A percentile compares a stretch with the other conserved stretches of the same genome.
Evolutionary conservation across 1,140 invertebrate genomes (phyloP).

Genomic region (Halesus radiatus): DNA sequence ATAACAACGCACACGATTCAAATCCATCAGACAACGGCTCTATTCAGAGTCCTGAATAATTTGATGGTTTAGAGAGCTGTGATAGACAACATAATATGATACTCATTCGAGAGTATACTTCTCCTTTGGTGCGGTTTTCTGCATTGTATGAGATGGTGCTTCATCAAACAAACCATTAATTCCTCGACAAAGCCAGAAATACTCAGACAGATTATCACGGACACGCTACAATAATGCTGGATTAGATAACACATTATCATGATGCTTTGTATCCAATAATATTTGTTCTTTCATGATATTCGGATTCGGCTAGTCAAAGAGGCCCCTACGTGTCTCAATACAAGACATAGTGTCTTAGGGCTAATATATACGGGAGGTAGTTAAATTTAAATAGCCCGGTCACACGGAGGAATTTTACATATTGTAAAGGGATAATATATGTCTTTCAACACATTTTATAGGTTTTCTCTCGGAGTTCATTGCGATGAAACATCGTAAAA

Average conservation of each 20-base stretch:
- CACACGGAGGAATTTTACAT: constrained; percentile 9
- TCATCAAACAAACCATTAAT: constrained; percentile 48
- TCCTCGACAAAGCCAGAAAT: constrained; percentile 26
- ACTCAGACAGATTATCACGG: constrained; percentile 42
- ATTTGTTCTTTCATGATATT: constrained; percentile 5
- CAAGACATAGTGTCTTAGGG: constrained; percentile 29
- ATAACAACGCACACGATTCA: not conserved
- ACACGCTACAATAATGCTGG: no score
- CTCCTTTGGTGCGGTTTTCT: constrained; percentile 24
- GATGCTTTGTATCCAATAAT: constrained; percentile 38
- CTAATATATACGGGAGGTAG: constrained; percentile 3
- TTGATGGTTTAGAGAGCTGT: not conserved
- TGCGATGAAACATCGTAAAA: no score
- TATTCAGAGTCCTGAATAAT: not conserved
- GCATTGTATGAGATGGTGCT: constrained; percentile 15
- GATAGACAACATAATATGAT: not conserved
- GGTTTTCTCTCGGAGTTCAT: no score
- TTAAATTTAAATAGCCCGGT: constrained; percentile 14
- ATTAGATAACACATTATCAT: constrained; percentile 43
- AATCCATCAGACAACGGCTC: not conserved
- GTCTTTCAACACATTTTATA: constrained; percentile 18
- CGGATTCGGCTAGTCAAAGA: not conserved
- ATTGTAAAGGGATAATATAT: not conserved
- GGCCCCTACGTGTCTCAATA: constrained; percentile 34
- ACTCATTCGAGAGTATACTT: not conserved